These are phyloP conservation scores for Drosophila cracens DNA, from an alignment of 2,888 invertebrate species.

Conservation along the genomic window DNA sequence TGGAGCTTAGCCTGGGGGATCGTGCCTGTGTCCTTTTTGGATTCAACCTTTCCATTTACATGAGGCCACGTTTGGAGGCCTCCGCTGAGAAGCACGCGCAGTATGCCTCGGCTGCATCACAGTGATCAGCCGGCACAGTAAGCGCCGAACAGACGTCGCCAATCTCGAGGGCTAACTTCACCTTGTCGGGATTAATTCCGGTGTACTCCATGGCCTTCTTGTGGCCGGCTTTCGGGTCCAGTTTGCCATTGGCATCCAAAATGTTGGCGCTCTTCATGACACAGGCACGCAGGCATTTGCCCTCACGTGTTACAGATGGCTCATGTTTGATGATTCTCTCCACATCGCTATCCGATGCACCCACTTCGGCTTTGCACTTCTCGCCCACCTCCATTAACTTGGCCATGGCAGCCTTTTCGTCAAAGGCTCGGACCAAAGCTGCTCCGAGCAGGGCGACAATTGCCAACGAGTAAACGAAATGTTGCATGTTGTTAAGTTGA, in stretches of 20 bases:
- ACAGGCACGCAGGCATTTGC: slow-evolving; percentile 79
- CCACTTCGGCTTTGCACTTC: slow-evolving; percentile 72
- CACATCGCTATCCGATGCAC: slow-evolving; percentile 73
- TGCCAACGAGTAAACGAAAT: slow-evolving; percentile 25
- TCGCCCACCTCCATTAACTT: slow-evolving; percentile 58
- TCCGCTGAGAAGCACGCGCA: slow-evolving; percentile 68
- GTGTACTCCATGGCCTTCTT: slow-evolving; percentile 61
- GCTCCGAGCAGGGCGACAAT: slow-evolving; percentile 44
- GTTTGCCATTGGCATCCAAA: slow-evolving; percentile 70
- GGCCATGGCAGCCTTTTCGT: slow-evolving; percentile 63
- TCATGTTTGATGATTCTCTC: slow-evolving; percentile 57
- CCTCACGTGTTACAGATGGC: slow-evolving; percentile 62
- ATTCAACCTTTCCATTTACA: slow-evolving; percentile 19
- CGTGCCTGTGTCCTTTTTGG: background rate
- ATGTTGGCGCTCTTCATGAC: slow-evolving; percentile 71
- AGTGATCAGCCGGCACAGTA: slow-evolving; percentile 67
- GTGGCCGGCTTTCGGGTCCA: slow-evolving; percentile 51
- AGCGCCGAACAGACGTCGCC: slow-evolving; percentile 59
- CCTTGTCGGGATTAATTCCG: slow-evolving; percentile 61
- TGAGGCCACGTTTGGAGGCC: slow-evolving; percentile 61
- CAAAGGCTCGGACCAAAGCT: slow-evolving; percentile 49
- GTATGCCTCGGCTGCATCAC: slow-evolving; percentile 80
- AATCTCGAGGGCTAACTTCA: slow-evolving; percentile 65
- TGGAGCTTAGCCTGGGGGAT: background rate
- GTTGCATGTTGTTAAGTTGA: slow-evolving; percentile 47